A percentile compares a stretch with the other conserved stretches of the same genome.
Evolutionary conservation across 2,888 invertebrate genomes (phyloP).

Genomic region (Octonoba sinensis): DNA sequence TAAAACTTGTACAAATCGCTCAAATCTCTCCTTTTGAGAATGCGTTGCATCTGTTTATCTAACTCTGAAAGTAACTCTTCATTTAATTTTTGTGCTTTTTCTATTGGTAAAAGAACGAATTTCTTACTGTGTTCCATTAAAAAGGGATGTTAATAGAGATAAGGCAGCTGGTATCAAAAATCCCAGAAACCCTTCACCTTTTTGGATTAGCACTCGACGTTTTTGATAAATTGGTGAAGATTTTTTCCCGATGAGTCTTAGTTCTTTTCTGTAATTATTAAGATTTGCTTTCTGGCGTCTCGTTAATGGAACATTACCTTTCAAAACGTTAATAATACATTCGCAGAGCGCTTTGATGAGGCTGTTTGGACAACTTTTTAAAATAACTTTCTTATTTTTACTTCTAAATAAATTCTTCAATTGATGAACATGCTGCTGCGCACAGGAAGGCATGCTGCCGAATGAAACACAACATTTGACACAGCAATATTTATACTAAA

Average conservation of each 20-base stretch:
- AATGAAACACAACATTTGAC: too few species aligned
- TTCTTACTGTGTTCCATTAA: background rate
- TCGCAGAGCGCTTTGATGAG: slow-evolving; percentile 2
- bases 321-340: background rate
- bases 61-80: background rate
- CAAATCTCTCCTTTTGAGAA: background rate
- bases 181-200: background rate
- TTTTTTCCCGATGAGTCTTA: background rate
- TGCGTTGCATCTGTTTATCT: background rate
- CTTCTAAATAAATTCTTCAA: background rate
- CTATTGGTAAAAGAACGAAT: background rate
- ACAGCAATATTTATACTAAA: too few species aligned
- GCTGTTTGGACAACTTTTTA: background rate
- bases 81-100: background rate
- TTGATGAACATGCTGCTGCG: background rate
- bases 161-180: background rate
- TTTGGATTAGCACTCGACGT: background rate
- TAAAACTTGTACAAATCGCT: background rate
- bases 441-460: too few species aligned
- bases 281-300: background rate
- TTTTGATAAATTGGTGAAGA: background rate
- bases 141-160: background rate
- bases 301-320: background rate
- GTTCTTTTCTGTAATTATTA: background rate
- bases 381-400: background rate